phyloP scores from a whole-genome alignment of 2,797 vertebrate genomes.

The Coreius guichenoti region DNA sequence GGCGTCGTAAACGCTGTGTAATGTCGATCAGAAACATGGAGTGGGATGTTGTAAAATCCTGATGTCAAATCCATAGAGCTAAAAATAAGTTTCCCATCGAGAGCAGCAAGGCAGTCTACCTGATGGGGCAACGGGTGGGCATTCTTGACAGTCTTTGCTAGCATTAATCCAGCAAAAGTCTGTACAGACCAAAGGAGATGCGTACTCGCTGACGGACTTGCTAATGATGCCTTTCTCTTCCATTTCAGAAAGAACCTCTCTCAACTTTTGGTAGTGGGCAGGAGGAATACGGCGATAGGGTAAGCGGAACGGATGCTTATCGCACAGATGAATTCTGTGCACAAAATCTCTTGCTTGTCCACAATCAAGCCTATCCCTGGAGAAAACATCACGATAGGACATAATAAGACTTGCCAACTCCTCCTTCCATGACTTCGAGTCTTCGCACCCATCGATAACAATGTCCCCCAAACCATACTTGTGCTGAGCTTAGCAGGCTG shows the following conservation, averaged over 20 bases:
- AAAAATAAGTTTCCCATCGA: neutral
- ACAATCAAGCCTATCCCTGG: conserved; percentile 46
- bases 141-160: neutral
- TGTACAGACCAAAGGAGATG: conserved; percentile 32
- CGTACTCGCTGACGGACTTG: conserved; percentile 29
- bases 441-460: conserved; percentile 32
- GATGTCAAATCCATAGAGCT: conserved; percentile 27
- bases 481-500: too few species aligned
- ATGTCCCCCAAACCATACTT: conserved; percentile 22
- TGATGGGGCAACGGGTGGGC: neutral
- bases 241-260: conserved; percentile 3
- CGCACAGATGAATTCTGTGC: conserved; percentile 6
- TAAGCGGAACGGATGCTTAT: neutral
- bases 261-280: conserved; percentile 7
- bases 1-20: neutral
- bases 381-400: conserved; percentile 48
- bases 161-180: conserved; percentile 36
- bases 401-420: neutral
- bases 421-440: neutral
- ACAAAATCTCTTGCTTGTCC: conserved; percentile 52
- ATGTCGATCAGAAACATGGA: neutral
- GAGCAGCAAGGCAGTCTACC: conserved; percentile 19
- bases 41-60: neutral
- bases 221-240: conserved; percentile 23
- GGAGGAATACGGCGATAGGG: conserved; percentile 3